Evolutionary conservation across 2,113 vertebrate genomes (phyloP).

Genomic region (Meriones unguiculatus): DNA sequence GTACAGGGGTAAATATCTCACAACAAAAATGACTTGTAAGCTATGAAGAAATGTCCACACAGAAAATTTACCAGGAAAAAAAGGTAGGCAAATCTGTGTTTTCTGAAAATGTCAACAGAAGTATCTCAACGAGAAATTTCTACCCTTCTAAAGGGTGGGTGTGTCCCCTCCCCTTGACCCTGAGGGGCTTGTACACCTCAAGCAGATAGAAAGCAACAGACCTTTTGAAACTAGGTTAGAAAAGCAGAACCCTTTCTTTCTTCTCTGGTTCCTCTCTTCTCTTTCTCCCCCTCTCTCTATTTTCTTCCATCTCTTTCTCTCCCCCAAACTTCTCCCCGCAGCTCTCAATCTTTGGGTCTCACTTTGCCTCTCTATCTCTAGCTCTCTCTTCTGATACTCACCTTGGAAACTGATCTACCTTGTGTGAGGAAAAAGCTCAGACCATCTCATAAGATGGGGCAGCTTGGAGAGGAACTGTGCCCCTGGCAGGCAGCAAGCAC

Average conservation of each 20-base stretch:
- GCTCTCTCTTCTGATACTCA: not conserved
- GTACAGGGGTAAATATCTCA: not conserved
- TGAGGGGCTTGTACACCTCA: not conserved
- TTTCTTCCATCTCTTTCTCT: not conserved
- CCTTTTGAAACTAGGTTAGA: constrained; percentile 10
- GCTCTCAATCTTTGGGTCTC: not conserved
- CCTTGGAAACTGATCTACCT: not conserved
- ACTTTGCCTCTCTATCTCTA: not conserved
- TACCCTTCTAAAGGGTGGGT: not conserved
- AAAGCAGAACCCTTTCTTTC: not conserved
- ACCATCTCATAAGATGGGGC: not conserved
- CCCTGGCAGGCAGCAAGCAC: not conserved
- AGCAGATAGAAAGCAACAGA: not conserved
- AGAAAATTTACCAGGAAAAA: not conserved
- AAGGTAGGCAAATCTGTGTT: not conserved
- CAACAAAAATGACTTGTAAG: not conserved
- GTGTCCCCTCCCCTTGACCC: not conserved
- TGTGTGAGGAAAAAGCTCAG: not conserved
- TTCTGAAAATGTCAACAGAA: not conserved
- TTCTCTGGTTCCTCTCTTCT: not conserved
- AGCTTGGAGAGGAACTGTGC: not conserved
- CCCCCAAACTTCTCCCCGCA: not conserved
- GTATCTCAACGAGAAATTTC: not conserved
- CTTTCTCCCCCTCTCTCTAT: not conserved
- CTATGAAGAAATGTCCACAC: not conserved